Conservation (phyloP, 2,888 invertebrate genomes). For the Gortyna flavago region DNA sequence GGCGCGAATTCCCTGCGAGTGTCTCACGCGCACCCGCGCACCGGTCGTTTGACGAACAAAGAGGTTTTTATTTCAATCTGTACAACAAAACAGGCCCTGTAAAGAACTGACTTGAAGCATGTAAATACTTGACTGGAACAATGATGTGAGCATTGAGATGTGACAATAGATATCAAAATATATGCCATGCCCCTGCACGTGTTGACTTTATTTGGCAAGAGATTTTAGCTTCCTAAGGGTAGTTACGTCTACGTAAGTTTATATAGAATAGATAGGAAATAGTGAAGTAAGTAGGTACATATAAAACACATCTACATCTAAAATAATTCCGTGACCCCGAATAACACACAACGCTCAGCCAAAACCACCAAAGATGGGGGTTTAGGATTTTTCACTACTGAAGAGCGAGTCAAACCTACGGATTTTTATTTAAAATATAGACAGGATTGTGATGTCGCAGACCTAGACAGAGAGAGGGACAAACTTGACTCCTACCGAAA, state of each 20-base stretch:
- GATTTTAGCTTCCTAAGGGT: neutral
- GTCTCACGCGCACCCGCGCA: constrained; percentile 58
- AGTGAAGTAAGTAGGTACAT: neutral
- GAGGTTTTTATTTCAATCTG: constrained; percentile 61
- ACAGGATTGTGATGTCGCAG: neutral
- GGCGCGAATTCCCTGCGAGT: constrained; percentile 64
- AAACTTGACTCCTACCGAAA: neutral
- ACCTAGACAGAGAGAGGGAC: neutral
- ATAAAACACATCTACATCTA: neutral
- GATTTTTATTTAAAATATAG: neutral
- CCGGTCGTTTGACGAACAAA: constrained; percentile 58
- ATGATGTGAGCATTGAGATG: constrained; percentile 10
- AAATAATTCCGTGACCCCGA: neutral
- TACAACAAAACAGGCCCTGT: constrained; percentile 44
- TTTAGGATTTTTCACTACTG: neutral
- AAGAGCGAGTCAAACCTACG: neutral
- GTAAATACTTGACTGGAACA: constrained; percentile 13
- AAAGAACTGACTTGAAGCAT: constrained; percentile 9
- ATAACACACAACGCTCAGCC: neutral
- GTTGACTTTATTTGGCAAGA: neutral
- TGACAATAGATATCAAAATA: neutral
- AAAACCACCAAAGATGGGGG: neutral
- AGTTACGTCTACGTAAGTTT: neutral
- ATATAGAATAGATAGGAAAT: neutral
- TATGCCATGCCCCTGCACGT: constrained; percentile 1